Conservation (phyloP, 2,113 vertebrate species). For the Hippocampus mohnikei region DNA sequence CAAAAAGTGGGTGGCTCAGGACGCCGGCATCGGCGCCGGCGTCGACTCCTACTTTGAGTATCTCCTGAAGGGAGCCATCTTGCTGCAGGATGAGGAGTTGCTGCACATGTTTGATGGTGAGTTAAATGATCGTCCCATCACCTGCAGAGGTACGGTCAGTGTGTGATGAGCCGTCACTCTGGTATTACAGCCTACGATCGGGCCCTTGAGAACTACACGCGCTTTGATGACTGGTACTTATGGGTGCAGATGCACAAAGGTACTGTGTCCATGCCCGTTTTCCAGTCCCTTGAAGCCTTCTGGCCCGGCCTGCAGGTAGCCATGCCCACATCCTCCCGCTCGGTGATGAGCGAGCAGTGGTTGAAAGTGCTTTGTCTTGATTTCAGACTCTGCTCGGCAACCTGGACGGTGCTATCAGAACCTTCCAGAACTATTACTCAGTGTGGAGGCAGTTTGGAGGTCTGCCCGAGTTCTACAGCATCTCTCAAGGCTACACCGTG, state of each 20-base stretch:
- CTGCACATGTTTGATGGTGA: slow-evolving; percentile 90
- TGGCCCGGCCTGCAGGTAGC: slow-evolving; percentile 93
- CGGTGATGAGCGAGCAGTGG: neutral
- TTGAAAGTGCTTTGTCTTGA: slow-evolving; percentile 1
- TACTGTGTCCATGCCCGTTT: slow-evolving; percentile 95
- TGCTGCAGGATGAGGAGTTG: slow-evolving; percentile 90
- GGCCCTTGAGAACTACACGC: slow-evolving; percentile 94
- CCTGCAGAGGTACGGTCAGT: neutral
- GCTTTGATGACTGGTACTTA: slow-evolving; percentile 97
- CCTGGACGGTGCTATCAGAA: slow-evolving; percentile 85
- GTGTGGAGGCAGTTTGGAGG: slow-evolving; percentile 98
- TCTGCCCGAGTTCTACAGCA: slow-evolving; percentile 97
- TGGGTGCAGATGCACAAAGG: slow-evolving; percentile 99
- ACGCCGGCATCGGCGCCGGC: slow-evolving; percentile 92
- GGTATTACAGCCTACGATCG: slow-evolving; percentile 81
- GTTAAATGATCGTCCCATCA: neutral
- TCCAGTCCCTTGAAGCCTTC: slow-evolving; percentile 95
- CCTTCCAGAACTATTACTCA: slow-evolving; percentile 95
- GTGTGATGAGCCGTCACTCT: neutral
- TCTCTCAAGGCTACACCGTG: slow-evolving; percentile 94
- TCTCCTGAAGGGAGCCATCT: slow-evolving; percentile 92
- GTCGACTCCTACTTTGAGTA: slow-evolving; percentile 98
- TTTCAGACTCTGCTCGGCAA: slow-evolving; percentile 88
- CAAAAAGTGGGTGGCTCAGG: slow-evolving; percentile 96
- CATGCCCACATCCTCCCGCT: neutral